Percentiles rank a stretch among this genome's conserved stretches.
These are phyloP conservation scores for Lycodopsis pacificus DNA, from an alignment of 2,797 vertebrate species.

Conservation along the genomic window DNA sequence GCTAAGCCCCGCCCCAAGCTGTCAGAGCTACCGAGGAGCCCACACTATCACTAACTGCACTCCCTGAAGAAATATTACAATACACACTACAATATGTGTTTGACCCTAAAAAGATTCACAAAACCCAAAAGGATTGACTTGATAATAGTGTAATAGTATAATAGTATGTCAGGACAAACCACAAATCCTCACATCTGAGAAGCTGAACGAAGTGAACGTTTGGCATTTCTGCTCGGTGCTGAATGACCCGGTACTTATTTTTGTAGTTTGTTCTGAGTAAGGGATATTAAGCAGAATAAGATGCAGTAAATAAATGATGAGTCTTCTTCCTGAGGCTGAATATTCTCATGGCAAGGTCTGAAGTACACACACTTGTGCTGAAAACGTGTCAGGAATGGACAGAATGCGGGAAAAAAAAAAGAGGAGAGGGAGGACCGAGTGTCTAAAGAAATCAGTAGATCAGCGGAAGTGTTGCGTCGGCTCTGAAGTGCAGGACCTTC, in stretches of 20 bases:
- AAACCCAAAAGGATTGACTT: too few species aligned
- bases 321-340: constrained; percentile 8
- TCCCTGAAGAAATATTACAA: too few species aligned
- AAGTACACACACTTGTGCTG: neutral
- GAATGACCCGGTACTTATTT: neutral
- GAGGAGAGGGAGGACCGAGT: constrained; percentile 12
- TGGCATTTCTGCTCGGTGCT: neutral
- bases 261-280: neutral
- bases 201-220: neutral
- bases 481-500: constrained; percentile 55
- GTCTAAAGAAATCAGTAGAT: constrained; percentile 23
- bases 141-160: too few species aligned
- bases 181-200: too few species aligned
- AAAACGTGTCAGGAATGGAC: constrained; percentile 3
- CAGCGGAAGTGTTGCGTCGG: neutral
- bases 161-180: neutral
- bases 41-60: too few species aligned
- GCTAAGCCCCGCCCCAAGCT: too few species aligned
- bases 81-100: too few species aligned
- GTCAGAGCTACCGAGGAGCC: too few species aligned
- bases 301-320: constrained; percentile 22
- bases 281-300: constrained; percentile 2
- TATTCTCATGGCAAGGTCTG: constrained; percentile 21
- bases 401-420: constrained; percentile 14
- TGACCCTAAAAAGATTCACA: too few species aligned